Conservation (phyloP, 2,888 invertebrate genomes). For the Phragmatobia fuliginosa region DNA sequence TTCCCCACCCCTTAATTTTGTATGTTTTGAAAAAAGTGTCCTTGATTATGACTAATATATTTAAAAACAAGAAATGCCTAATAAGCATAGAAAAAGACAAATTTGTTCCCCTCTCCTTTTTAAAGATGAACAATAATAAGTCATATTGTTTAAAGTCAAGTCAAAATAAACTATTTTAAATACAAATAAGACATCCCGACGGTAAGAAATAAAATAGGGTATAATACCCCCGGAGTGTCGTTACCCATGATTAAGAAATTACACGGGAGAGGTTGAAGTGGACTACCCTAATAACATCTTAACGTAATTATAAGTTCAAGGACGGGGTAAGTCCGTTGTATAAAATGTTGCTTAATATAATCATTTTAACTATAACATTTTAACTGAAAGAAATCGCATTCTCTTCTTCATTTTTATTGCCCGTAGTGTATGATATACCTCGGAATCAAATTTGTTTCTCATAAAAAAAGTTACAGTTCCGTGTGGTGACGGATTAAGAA, state of each 20-base stretch:
- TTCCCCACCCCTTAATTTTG: no score
- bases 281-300: conserved; percentile 16
- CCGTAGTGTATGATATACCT: no score
- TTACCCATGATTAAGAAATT: conserved; percentile 22
- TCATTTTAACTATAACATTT: background rate
- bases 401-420: no score
- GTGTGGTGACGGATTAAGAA: no score
- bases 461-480: no score
- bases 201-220: conserved; percentile 13
- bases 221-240: conserved; percentile 20
- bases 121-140: background rate
- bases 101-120: no score
- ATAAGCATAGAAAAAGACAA: no score
- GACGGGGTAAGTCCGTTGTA: conserved; percentile 5
- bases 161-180: conserved; percentile 1
- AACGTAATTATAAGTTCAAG: conserved; percentile 21
- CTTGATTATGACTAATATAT: no score
- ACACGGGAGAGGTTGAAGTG: conserved; percentile 5
- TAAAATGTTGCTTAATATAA: background rate
- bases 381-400: background rate
- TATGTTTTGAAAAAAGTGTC: no score
- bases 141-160: background rate
- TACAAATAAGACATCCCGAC: conserved; percentile 12
- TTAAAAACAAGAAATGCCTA: no score
- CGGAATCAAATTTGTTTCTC: no score